A percentile compares a stretch with the other conserved stretches of the same genome.
phyloP scores from a whole-genome alignment of 2,797 vertebrate genomes.

The Catostomus latipinnis region DNA sequence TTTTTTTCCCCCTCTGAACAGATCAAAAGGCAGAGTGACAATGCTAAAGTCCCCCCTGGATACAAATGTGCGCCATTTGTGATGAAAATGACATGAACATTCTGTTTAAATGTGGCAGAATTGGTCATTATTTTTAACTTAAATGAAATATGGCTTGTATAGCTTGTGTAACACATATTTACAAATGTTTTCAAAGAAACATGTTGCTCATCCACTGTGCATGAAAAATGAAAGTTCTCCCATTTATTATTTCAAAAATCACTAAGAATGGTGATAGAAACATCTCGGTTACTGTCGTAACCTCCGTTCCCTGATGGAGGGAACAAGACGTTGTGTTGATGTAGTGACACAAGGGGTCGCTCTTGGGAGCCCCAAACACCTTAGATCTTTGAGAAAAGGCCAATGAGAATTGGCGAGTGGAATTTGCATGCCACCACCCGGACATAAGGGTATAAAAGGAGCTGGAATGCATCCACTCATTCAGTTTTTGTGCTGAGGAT shows the following conservation, averaged over 20 bases:
- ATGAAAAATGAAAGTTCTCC: conserved; percentile 6
- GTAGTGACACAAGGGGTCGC: too few species aligned
- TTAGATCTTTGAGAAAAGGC: too few species aligned
- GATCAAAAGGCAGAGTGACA: conserved; percentile 4
- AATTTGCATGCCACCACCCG: too few species aligned
- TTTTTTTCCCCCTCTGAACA: neutral
- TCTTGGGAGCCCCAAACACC: too few species aligned
- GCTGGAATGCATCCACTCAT: too few species aligned
- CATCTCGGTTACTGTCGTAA: too few species aligned
- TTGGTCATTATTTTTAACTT: neutral
- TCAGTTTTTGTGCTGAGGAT: too few species aligned
- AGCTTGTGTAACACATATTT: neutral
- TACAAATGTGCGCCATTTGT: neutral
- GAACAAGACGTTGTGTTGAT: too few species aligned
- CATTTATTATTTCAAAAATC: conserved; percentile 5
- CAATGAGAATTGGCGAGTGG: too few species aligned
- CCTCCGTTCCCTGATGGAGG: too few species aligned
- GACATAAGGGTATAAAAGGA: too few species aligned
- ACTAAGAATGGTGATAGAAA: neutral
- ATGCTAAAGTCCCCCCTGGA: neutral
- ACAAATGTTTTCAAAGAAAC: neutral
- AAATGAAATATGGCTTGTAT: conserved; percentile 5
- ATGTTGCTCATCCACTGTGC: neutral
- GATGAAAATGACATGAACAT: conserved; percentile 4
- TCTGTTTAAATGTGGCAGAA: conserved; percentile 9